Base-by-base conservation (phyloP, 2,797 vertebrate species). In the Poeciliopsis turneri region DNA sequence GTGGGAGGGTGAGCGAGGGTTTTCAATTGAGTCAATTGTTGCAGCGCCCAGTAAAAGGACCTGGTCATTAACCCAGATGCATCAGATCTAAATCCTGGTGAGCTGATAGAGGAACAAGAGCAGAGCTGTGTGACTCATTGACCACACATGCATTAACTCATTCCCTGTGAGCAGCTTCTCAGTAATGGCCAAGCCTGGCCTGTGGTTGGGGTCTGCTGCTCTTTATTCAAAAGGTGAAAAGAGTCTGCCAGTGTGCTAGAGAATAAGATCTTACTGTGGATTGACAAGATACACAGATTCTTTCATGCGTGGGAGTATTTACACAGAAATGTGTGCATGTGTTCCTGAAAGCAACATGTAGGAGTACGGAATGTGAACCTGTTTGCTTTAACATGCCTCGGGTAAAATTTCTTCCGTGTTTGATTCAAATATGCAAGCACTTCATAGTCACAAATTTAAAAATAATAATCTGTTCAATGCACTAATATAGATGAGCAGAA, bases 101-200 rank as follows among this genome's bases (percentile, higher is more conserved):
- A 93, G 87, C 80, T 70, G 74, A 87, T 36, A 41, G 80, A 89
- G 79, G 77, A 88, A 84, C 76, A 87, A 79, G 81, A 86, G 81
- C 66, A 76, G 76, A 83, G 84, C 78, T 85, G 77, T 64, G 77
- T 92, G 92, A 94, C 79, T 94, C 93, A 93, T 82, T 49, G 59
- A 83, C 85, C 84, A 85, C 88, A 82, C 92, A 82, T 86, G 88
- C 78, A 85, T 90, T 72, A 78, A 79, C 61, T 75, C 5, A 49
- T 73, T 83, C 81, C 36, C 71, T 82, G 85, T 88, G 92, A 92
- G 90, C 90, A 89, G 87, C 80, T 68, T 90, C 84, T 90, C 91
- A 92, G 86, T 92, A 86, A 89, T 83, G 78, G 82, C 80, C 79
- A 81, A 78, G 84, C 74, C 79, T 74, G 84, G 74, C 33, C 79